Base-by-base conservation (phyloP, 2,888 invertebrate genomes). In the Periphyllus acericola region DNA sequence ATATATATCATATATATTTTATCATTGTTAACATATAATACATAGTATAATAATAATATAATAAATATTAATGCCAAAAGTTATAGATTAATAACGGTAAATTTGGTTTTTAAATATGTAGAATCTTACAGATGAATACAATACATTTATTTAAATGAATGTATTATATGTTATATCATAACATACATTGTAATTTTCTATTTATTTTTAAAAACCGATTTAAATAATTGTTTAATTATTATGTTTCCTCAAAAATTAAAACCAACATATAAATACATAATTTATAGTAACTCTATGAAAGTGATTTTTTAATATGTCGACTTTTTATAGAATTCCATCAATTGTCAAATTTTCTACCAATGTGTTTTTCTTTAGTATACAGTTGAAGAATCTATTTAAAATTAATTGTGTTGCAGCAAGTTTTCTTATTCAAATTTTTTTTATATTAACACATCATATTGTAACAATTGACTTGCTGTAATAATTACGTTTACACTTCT, bases 1-100 rank as follows among this genome's bases (percentile, higher is more conserved):
- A 60, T 85, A 68, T 85, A 78, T 78, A 68, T 85, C n/a, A 80
- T 72, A 72, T 86, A 80, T 80, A 36, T 87, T 60, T 87, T 80
- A 75, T 87, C 87, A 40, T 81, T 87, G 87, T 87, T 87, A 86
- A 86, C 86, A 79, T 72, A 74, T 46, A 46, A 14, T 14, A 46
- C n/a, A n/a, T 36, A 36, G 6, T 36, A 36, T 36, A 36, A 36
- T 46, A 46, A 46, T 46, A 46, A 46, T n/a, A n/a, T n/a, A n/a
- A n/a, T n/a, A 79, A 85, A 17, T 85, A 79, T 71, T 85, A 34
- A 79, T 55, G n/a, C 46, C 46, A 9, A 68, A 66, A 78, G n/a
- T 84, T 83, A 83, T 75, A 83, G 60, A 83, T 83, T 66, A 40
- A 75, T 83, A 83, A 75, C 40, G n/a, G 36, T 60, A 75, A n/a